A percentile compares a stretch with the other conserved stretches of the same genome.
phyloP scores from a whole-genome alignment of 2,113 vertebrate genomes.

The Phoenicopterus ruber region DNA sequence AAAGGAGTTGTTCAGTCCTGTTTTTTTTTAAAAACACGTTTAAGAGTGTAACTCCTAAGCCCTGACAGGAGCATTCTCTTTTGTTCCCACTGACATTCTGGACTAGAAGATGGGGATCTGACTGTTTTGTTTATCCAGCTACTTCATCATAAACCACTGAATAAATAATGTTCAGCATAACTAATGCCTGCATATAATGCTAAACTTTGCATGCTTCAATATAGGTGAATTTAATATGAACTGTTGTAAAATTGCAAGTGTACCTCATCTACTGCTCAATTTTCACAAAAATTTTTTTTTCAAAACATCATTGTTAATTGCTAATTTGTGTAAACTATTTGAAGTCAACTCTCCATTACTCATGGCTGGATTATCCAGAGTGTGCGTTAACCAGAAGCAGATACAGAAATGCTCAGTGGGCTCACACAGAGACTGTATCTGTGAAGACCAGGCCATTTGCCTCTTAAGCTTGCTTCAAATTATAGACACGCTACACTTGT shows the following conservation, averaged over 20 bases:
- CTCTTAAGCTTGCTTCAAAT: background rate
- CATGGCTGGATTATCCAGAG: background rate
- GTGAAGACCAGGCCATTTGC: background rate
- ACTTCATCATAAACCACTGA: background rate
- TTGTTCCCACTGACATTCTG: background rate
- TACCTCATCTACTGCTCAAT: background rate
- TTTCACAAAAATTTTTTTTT: background rate
- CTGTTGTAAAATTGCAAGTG: background rate
- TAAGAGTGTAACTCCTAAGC: background rate
- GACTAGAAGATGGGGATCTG: background rate
- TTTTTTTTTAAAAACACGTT: background rate
- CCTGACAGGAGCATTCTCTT: background rate
- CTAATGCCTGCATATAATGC: background rate
- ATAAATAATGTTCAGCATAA: background rate
- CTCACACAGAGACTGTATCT: rapidly evolving
- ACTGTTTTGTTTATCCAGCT: background rate
- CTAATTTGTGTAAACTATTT: background rate
- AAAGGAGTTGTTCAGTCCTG: background rate
- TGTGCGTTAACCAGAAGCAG: background rate
- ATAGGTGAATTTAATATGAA: background rate
- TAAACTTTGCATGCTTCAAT: background rate
- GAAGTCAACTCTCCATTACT: background rate
- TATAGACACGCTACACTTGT: background rate
- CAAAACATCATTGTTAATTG: background rate
- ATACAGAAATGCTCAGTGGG: background rate